Evolutionary conservation across 2,888 invertebrate genomes (phyloP).

Genomic region (Andrena fulva): DNA sequence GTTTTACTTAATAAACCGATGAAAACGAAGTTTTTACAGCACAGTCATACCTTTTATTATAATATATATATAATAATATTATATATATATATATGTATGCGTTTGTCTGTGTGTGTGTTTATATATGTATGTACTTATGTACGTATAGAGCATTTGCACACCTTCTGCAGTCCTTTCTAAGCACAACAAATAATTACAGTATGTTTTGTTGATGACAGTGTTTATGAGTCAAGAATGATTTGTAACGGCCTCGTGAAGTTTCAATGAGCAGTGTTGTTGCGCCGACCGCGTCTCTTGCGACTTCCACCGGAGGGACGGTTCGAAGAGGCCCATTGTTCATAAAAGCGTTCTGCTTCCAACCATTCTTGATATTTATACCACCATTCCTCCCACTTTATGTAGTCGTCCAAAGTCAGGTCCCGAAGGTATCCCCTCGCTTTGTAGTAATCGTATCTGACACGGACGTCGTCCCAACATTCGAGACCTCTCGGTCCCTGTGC

Average conservation of each 20-base stretch:
- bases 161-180: slow-evolving; percentile 63
- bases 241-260: slow-evolving; percentile 27
- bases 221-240: slow-evolving; percentile 57
- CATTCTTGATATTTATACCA: slow-evolving; percentile 97
- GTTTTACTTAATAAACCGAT: slow-evolving; percentile 43
- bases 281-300: slow-evolving; percentile 81
- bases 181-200: slow-evolving; percentile 67
- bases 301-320: slow-evolving; percentile 84
- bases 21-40: slow-evolving; percentile 59
- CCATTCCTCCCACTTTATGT: slow-evolving; percentile 97
- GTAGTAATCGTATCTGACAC: slow-evolving; percentile 95
- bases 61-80: slow-evolving; percentile 31
- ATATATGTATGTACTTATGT: slow-evolving; percentile 42
- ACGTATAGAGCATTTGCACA: slow-evolving; percentile 63
- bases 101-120: slow-evolving; percentile 13
- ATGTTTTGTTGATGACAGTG: slow-evolving; percentile 64
- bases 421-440: slow-evolving; percentile 94
- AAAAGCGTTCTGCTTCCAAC: slow-evolving; percentile 93
- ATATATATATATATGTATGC: slow-evolving; percentile 11
- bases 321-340: slow-evolving; percentile 88
- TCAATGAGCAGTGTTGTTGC: slow-evolving; percentile 79
- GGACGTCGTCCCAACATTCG: slow-evolving; percentile 95
- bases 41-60: slow-evolving; percentile 63
- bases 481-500: slow-evolving; percentile 90
- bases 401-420: slow-evolving; percentile 92